Evolutionary conservation across 2,888 invertebrate species (phyloP).

Genomic region (Meta bourneti): DNA sequence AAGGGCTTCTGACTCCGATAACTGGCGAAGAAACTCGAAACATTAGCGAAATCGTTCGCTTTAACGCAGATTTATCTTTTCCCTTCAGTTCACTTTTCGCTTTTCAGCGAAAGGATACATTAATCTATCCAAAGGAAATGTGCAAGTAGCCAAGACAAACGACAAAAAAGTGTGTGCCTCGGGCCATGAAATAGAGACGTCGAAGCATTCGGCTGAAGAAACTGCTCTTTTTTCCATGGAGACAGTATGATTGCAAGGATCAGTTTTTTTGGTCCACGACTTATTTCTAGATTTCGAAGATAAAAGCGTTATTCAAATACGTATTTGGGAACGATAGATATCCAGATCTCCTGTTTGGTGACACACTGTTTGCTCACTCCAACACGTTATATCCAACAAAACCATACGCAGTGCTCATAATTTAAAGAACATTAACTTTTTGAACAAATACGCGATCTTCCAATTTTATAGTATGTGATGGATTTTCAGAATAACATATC

Average conservation of each 20-base stretch:
- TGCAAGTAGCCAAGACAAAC: neutral
- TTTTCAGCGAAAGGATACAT: neutral
- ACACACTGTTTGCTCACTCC: neutral
- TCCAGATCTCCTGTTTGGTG: neutral
- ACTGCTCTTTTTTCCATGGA: neutral
- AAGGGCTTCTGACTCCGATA: neutral
- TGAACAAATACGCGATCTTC: too few species aligned
- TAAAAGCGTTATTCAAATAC: neutral
- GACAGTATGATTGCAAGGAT: slow-evolving; percentile 7
- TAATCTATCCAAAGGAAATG: neutral
- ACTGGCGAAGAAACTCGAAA: neutral
- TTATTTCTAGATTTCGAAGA: neutral
- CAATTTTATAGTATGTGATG: too few species aligned
- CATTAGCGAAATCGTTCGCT: slow-evolving; percentile 1
- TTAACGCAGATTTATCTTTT: neutral
- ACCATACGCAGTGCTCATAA: too few species aligned
- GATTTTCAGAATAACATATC: too few species aligned
- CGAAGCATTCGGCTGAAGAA: neutral
- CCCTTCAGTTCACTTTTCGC: neutral
- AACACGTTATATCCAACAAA: neutral
- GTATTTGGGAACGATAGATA: neutral
- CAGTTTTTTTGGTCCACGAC: neutral
- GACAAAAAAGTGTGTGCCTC: slow-evolving; percentile 7
- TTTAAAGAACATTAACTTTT: too few species aligned
- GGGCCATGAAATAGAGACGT: slow-evolving; percentile 9